Conservation (phyloP, 2,797 vertebrate species). For the Sebastes aleutianus region DNA sequence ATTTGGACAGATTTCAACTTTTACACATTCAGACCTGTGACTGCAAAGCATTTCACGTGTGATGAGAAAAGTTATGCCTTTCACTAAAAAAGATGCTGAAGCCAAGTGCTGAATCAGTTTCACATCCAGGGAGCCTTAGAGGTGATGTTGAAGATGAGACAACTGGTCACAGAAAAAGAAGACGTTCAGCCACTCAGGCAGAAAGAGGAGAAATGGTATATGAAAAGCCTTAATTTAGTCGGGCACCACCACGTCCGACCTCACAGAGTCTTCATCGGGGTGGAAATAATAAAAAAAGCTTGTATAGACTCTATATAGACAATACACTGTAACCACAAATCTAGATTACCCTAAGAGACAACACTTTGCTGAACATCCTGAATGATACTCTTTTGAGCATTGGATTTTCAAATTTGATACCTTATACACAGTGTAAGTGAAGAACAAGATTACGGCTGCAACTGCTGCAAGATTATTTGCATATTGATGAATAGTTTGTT, state of each 20-base stretch:
- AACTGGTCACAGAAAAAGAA: background rate
- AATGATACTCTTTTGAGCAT: background rate
- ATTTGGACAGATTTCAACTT: slow-evolving; percentile 17
- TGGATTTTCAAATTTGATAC: too few relatives aligned
- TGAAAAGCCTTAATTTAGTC: background rate
- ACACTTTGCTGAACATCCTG: background rate
- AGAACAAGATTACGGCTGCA: background rate
- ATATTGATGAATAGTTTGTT: too few relatives aligned
- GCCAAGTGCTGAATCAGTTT: slow-evolving; percentile 2
- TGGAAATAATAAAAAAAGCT: background rate
- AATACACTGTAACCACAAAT: background rate
- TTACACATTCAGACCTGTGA: slow-evolving; percentile 9
- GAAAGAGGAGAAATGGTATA: background rate
- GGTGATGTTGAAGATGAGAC: slow-evolving; percentile 11
- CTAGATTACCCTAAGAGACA: background rate
- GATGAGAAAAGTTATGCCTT: slow-evolving; percentile 1
- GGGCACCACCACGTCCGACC: background rate
- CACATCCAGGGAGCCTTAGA: background rate
- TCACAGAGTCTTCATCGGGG: background rate
- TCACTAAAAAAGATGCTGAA: background rate
- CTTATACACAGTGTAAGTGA: too few relatives aligned
- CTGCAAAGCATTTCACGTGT: background rate
- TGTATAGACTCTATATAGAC: background rate
- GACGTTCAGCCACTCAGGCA: background rate
- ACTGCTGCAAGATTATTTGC: background rate